Base-by-base conservation (phyloP, 2,113 vertebrate species). In the Lampris megalopsis region DNA sequence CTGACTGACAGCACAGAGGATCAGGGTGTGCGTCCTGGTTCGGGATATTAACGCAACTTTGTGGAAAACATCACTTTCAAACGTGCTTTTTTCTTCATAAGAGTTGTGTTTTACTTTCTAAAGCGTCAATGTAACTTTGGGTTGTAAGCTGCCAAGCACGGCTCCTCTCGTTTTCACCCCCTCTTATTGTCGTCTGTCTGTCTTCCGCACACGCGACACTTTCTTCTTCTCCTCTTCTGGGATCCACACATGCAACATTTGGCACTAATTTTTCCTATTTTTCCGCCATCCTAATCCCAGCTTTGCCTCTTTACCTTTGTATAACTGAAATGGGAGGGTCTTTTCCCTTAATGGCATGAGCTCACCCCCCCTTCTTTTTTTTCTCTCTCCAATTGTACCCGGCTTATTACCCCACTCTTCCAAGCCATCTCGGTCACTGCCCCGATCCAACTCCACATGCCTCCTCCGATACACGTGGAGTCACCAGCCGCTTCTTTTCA, bases 301-400 rank as follows among this genome's bases (percentile, higher is more conserved):
- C 42, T 56, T 8, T 45, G 67, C 35, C 54, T 42, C 42, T 57
- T 56, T 57, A 24, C 41, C 54, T 58, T 48, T 69, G 36, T 59
- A 47, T 36, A 56, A 35, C 13, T 35, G 6, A 43, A 7, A 10
- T 38, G 35, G 10, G 68, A 9, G 6, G 42, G 38, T 37, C 53
- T 35, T 40, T 8, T 50, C 43, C 54, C 67, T 48, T 42, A 58
- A 69, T 45, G 53, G 40, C 9, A 43, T 13, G 10, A 9, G 56
- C 35, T 47, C 68, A 24, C 50, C 13, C 24, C 24, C 24, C 24
- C 24, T 24, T 24, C 24, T 24, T 24, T 24, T 24, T 24, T 24
- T 24, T 24, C 24, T 24, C 24, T 24, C 24, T 24, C 24, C 24
- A 24, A 24, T 24, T 24, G 24, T 24, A 24, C 24, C 24, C 24